Base-by-base conservation (phyloP, 2,888 invertebrate species). In the Eristalinus aeneus region DNA sequence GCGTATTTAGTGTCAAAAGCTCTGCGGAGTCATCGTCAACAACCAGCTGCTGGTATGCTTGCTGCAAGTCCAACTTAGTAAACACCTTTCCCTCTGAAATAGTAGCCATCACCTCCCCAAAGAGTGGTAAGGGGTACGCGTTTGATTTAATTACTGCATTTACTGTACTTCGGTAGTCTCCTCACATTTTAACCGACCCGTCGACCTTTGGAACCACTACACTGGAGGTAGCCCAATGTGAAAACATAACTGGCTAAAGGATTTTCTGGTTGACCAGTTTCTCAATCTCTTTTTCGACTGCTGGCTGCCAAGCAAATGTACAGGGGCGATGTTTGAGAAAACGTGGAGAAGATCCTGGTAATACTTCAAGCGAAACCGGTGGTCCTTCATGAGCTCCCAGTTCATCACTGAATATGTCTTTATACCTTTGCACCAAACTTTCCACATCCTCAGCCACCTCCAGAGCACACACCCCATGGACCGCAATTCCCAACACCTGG, bases 1-100 rank as follows among this genome's bases (percentile, higher is more conserved):
- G 34, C 4, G 77, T 78, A 67, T 78, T 77, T 27, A 86, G 54
- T 11, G 74, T 74, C 20, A 81, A 22, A n/a, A 34, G 39, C n/a
- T 36, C 11, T 27, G 54, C 46, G 2, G 69, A 81, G 10, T 39
- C n/a, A 32, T 76, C 53, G 1, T 60, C 27, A 1, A 79, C 23
- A 4, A 6, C 58, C 39, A 79, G 11, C 27, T 85, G 63, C 46
- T 63, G 64, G 27, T 73, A 81, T 31, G 81, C 73, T 8, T 39
- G 63, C 27, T 12, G 32, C 11, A 82, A 36, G 56, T 82, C 82
- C 9, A 76, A 34, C 5, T 76, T 27, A 73, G 72, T 63, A 27
- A 27, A 27, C 5, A 27, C 5, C 27, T 2, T 3, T 3, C 27
- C 2, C 2, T 27, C 5, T 3, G 5, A 2, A 27, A 27, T 3